Base-by-base conservation (phyloP, 1,140 invertebrate species). In the Subanguina moxae region DNA sequence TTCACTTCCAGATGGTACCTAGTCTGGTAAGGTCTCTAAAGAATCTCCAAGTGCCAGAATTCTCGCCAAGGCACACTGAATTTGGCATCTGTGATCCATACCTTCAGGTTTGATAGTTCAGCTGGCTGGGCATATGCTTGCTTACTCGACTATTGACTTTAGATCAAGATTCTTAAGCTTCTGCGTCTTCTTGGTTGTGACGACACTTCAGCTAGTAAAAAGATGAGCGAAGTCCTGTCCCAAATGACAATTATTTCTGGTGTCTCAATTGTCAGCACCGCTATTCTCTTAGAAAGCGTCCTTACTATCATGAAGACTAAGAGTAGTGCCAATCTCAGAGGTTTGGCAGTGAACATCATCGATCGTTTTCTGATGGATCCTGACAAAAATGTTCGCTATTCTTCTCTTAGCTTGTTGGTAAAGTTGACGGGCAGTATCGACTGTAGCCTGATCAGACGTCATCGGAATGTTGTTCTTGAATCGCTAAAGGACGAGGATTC, bases 351-450 rank as follows among this genome's bases (percentile, higher is more conserved):
- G 21, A 98, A 98, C 83, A 97, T 97, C 78, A 86, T 98, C 61
- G 95, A 95, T 57, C 86, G 95, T 84, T 98, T 98, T 86, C 86
- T 99, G 74, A 86, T 98, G 65, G 98, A 98, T 85, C 95, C 92
- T 78, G 96, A 99, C 83, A 98, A 98, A 85, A 99, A 98, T 85
- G 98, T 98, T 78, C 88, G 94, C 83, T 98, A 97, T 84, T 94
- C 98, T 65, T 95, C 95, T 45, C 86, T 98, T 68, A 97, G 97
- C 82, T 98, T 95, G 1, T 86, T 98, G 58, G 84, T 97, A 70
- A 90, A 92, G 82, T 97, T 94, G 5, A 94, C 46, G 94, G 92
- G 8, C 8, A 21, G 8, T 15, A 15, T 52, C 3, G 48, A 52
- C 48, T 52, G n/a, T 8, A 19, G 23, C 77, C 94, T 94, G 43